These are phyloP conservation scores for Drosophila setosimentum DNA, from an alignment of 2,888 invertebrate species.

Conservation along the genomic window DNA sequence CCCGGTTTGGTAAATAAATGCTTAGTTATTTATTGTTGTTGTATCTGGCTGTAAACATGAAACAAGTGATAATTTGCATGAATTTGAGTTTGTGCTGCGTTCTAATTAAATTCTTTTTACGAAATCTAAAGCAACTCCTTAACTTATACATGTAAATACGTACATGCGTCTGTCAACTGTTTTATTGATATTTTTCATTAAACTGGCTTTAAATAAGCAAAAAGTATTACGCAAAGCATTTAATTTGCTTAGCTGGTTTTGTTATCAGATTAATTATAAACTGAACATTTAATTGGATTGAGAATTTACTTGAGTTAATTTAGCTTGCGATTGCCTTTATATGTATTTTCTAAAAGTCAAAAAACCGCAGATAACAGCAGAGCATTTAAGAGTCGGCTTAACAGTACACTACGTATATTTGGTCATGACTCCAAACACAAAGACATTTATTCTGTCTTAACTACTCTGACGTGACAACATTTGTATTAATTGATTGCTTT, in stretches of 20 bases:
- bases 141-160: background rate
- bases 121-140: background rate
- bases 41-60: background rate
- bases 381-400: background rate
- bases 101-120: background rate
- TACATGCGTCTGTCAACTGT: background rate
- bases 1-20: conserved; percentile 34
- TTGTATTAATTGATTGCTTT: conserved; percentile 27
- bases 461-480: conserved; percentile 10
- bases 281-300: background rate
- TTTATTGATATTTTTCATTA: background rate
- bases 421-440: background rate
- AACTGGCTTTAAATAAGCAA: background rate
- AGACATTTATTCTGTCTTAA: background rate
- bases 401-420: background rate
- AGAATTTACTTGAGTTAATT: background rate
- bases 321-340: background rate
- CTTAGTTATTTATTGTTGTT: conserved; percentile 6
- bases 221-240: background rate
- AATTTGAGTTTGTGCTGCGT: background rate
- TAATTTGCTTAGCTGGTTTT: background rate
- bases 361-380: background rate
- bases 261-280: background rate
- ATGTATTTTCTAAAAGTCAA: background rate
- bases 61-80: background rate